Base-by-base conservation (phyloP, 2,113 vertebrate genomes). In the Dipodomys stephensi region DNA sequence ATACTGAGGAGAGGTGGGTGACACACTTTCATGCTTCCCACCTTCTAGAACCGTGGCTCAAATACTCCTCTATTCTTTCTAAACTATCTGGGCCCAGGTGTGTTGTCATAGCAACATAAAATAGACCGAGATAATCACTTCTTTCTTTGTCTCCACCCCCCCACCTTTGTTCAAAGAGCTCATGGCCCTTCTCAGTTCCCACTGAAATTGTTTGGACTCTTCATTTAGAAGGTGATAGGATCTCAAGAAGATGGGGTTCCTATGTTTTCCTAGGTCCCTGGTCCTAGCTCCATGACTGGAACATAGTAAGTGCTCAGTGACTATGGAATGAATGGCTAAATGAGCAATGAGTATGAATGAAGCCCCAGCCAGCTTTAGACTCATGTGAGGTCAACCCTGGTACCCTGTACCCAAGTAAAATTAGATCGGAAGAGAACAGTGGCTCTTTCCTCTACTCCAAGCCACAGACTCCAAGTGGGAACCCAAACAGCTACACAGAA, bases 271-370 rank as follows among this genome's bases (percentile, higher is more conserved):
- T 18, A 76, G 67, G 25, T 16, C 3, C 1, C 7, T 53, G 71
- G 25, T 15, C 2, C 11, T 11, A 64, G 27, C 12, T 1, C 62
- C 6, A 1, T 1, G 1, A 53, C 7, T 4, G 2, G 4, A 19
- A 62, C 25, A 5, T 2, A 18, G 19, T 0, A 44, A 32, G 62
- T 20, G 11, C 46, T 88, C 49, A 71, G 0, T 15, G 39, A 72
- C 3, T 20, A n/a, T 1, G 30, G 62, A 86, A 62, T 23, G 60
- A 62, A 57, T 19, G 11, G 16, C 39, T 46, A 25, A 35, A 10
- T 35, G 23, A 83, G 69, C 2, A 27, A 25, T 30, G 13, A 46
- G 19, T 22, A n/a, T 4, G 39, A 53, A 53, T 0, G 25, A 90
- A 46, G 32, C 18, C 53, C 30, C 44, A 7, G 23, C 15, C 39